Evolutionary conservation across 1,140 invertebrate genomes (phyloP), one percentile per base, ranked within the genome.

Genomic region (Hypsibius dujardini): DNA sequence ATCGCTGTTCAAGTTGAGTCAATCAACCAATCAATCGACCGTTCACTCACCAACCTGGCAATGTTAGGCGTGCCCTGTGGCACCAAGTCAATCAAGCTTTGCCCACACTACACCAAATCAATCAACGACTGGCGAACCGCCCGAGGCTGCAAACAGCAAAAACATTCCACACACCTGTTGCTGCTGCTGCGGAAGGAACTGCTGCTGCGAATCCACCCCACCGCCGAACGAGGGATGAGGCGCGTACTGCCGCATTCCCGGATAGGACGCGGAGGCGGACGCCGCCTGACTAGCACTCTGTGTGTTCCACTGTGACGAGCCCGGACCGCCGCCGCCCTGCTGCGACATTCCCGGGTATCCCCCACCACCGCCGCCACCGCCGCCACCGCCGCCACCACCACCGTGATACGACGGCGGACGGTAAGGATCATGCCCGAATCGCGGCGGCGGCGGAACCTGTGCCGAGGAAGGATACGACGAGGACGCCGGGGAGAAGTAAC

Each of bases 351-450:
- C 50, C 50, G 7, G 7, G 50, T 7, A 7, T 12, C 7, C 50
- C 50, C 50, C 50, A 56, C 50, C 50, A n/a, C 50, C 50, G 50
- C 7, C 50, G 50, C 50, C 50, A 7, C 50, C 50, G 50, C 50
- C 50, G 50, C 7, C 7, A n/a, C 50, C 50, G 7, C 7, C 50
- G 7, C 7, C 50, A n/a, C 50, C 50, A n/a, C n/a, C 7, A 7
- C 7, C 50, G 50, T 7, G n/a, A n/a, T 12, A 56, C 50, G 12
- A 45, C 7, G 62, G 12, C 3, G 12, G 62, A 45, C 62, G 62
- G 62, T 15, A 67, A 42, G 12, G 62, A 12, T 67, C 62, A 42
- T 67, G 62, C 12, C 62, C 62, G 62, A 67, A 67, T 12, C 62
- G 62, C 42, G 12, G 62, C 42, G 62, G 62, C 42, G 12, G 62